Base-by-base conservation (phyloP, 2,888 invertebrate species). In the Orthosia gracilis region DNA sequence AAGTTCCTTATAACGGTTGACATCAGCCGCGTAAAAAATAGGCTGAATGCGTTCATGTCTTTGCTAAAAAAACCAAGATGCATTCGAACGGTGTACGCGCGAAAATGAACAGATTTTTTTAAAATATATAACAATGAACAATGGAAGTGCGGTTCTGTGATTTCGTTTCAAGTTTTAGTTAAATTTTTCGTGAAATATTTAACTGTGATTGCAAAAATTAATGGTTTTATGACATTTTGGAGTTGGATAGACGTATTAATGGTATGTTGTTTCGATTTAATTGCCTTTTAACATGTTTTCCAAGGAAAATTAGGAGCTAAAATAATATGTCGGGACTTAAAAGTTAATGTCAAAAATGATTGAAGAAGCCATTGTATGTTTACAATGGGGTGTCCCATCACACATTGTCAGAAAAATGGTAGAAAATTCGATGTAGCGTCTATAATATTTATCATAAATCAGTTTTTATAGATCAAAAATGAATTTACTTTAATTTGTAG, bases 1-100 rank as follows among this genome's bases (percentile, higher is more conserved):
- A 94, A 90, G 88, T 87, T 88, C 86, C 89, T 80, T 85, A 86
- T 79, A 83, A 69, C 71, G 78, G 76, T 69, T 73, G 75, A 65
- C 73, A 64, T 62, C 73, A 80, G 73, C 80, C 77, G 83, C 74
- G 77, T 72, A 55, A 54, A 74, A 69, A 63, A 69, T 52, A 70
- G 69, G 69, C 64, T 63, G 80, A 55, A 79, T 50, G 45, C 47
- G 66, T 69, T 57, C 71, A 69, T 73, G 59, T 57, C 54, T 69
- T 68, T 65, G 59, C 49, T 65, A 69, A 69, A 64, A 82, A 84
- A 81, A 78, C 57, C 40, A 73, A 59, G 52, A 82, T 82, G 79
- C 40, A 75, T 71, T 73, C 73, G 69, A 18, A 61, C 49, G 13
- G 31, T 59, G 15, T 84, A 54, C 72, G 57, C 84, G 86, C 76